Evolutionary conservation across 2,797 vertebrate genomes (phyloP), one percentile per base, ranked within the genome.

Genomic region (Buphagus erythrorhynchus): DNA sequence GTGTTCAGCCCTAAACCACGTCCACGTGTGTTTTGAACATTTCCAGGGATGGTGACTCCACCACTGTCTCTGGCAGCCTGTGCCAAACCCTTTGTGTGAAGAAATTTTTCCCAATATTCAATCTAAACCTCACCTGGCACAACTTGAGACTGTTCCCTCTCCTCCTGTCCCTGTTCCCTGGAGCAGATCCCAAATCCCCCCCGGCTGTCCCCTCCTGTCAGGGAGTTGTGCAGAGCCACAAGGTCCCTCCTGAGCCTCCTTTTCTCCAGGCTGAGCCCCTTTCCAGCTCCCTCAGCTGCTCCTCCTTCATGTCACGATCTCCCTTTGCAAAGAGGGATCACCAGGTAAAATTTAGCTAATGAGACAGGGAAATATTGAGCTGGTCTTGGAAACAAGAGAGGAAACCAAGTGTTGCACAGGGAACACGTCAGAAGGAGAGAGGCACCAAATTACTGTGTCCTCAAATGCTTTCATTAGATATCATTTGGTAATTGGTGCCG

Each of bases 401-500:
- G 22, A 55, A 54, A 77, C 40, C 6, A 35, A 40, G 85, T 15
- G 16, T 7, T 20, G 45, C 16, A 13, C 71, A 13, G 51, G n/a
- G 80, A 54, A 35, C 22, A 21, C 5, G 0, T 35, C 16, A 42
- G 66, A 26, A n/a, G 43, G 78, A 88, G 52, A 94, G 68, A 83
- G 26, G 35, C 68, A 84, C 49, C 57, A 13, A 69, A 72, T 3
- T 7, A 42, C 9, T 26, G 12, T 35, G 76, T 90, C 79, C 78
- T 73, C 66, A 91, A 73, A 94, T 93, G 94, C 94, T 95, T 96
- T 97, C 94, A 78, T 88, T 97, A 97, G 98, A 95, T 98, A 98
- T 97, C 98, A 87, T 97, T 93, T 63, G 95, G 67, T 38, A n/a
- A 75, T 66, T 46, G 59, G 52, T 36, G 73, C 82, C 42, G 63